Evolutionary conservation across 2,797 vertebrate species (phyloP), one percentile per base, ranked within the genome.

Genomic region (Myotis daubentonii): DNA sequence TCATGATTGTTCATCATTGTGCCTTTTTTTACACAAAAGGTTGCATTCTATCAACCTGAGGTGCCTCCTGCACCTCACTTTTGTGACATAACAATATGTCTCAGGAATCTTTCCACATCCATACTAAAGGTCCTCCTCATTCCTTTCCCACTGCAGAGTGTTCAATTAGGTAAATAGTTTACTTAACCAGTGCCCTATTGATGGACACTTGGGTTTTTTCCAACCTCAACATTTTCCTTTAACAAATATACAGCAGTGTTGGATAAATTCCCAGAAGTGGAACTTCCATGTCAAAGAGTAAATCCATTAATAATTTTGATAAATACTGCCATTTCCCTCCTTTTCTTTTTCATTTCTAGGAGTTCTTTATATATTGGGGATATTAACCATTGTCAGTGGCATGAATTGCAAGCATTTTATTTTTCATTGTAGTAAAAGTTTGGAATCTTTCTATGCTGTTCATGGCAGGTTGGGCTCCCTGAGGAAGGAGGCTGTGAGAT

Each of bases 171-270:
- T 75, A 65, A 87, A 68, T 66, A 41, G 62, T 55, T 65, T 70
- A 65, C 62, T 83, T 85, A 91, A 41, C 79, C n/a, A 68, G 41
- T 82, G 44, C 20, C 65, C n/a, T 57, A 17, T 47, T 57, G 65
- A 79, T 33, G 87, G 70, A 47, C 62, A n/a, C 13, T 75, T 38
- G 62, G 23, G 5, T 44, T 93, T 89, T 94, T 38, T 74, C 79
- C 71, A 91, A 30, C 16, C 75, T 93, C 84, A 81, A 51, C 55
- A 81, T 88, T 95, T 96, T 81, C 28, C 87, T 79, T 20, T 68
- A 74, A 91, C 47, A 91, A 91, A 92, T 80, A 20, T 72, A 15
- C 82, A 57, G 20, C 76, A 25, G 16, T 80, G 78, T 65, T 87
- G n/a, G 70, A 53, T 89, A 47, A 89, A 87, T 70, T 86, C 25